Percentiles rank a stretch among this genome's conserved stretches.
Conservation (phyloP, 1,140 invertebrate genomes). For the Drosophila mojavensis region DNA sequence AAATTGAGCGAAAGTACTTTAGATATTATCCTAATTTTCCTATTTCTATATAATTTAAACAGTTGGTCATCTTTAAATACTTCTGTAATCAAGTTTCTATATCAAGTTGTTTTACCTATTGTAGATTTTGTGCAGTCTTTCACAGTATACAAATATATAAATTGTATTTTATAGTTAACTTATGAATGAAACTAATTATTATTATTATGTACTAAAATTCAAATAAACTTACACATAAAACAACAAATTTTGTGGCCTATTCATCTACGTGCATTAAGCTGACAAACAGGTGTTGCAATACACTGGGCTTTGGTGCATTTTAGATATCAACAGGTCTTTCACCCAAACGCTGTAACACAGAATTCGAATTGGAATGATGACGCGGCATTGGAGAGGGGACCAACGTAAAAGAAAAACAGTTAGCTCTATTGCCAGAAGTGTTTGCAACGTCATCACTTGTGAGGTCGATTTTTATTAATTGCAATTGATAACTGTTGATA, state of each 20-base stretch:
- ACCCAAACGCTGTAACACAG: conserved; percentile 32
- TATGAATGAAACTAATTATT: no score
- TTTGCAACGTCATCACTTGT: conserved; percentile 62
- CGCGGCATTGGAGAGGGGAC: conserved; percentile 32
- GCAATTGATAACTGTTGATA: conserved; percentile 22
- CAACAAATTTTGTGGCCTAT: conserved; percentile 22
- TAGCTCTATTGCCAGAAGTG: neutral
- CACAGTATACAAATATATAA: no score
- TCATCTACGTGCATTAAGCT: conserved; percentile 18
- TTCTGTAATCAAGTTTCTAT: no score
- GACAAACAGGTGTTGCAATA: conserved; percentile 34
- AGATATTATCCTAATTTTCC: no score
- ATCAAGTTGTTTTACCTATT: no score
- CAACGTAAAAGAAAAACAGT: conserved; percentile 1
- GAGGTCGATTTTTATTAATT: conserved; percentile 7
- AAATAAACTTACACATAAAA: no score
- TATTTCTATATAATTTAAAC: no score
- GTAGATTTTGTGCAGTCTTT: no score
- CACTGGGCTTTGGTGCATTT: neutral
- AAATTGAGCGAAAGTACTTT: no score
- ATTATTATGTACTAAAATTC: no score
- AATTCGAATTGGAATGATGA: conserved; percentile 35
- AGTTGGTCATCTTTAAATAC: no score
- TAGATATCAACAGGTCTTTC: conserved; percentile 61
- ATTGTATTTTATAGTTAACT: no score